Conservation (phyloP, 2,113 vertebrate genomes). For the Spilogale gracilis region DNA sequence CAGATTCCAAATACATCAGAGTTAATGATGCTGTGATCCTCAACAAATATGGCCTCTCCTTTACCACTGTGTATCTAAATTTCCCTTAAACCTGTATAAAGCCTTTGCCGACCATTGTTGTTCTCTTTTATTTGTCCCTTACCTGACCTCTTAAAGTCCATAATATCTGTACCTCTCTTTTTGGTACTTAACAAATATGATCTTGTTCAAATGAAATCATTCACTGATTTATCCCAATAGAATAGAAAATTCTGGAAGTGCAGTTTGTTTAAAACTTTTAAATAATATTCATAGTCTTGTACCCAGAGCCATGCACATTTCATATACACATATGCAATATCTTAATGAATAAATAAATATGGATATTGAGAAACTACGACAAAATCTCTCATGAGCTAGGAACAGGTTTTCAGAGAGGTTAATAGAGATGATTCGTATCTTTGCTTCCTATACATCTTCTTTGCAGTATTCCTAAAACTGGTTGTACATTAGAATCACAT, state of each 20-base stretch:
- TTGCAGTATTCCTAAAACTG: background rate
- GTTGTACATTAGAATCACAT: background rate
- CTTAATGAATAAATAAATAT: background rate
- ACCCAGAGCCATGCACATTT: background rate
- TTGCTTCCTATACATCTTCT: slow-evolving; percentile 19
- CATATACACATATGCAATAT: background rate
- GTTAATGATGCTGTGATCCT: background rate
- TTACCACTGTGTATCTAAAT: background rate
- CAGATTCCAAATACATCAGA: background rate
- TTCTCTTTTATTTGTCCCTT: background rate
- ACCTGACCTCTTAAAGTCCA: background rate
- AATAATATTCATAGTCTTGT: background rate
- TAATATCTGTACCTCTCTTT: background rate
- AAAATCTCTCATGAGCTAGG: background rate
- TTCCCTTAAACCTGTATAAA: background rate
- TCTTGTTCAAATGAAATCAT: background rate
- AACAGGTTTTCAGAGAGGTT: background rate
- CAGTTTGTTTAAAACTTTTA: background rate
- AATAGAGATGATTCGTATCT: background rate
- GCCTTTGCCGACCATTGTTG: background rate
- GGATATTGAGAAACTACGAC: background rate
- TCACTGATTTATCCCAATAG: background rate
- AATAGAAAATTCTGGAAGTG: background rate
- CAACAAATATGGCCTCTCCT: background rate
- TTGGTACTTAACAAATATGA: background rate